These are phyloP conservation scores for Enteromius viviparus DNA, from an alignment of 2,797 vertebrate genomes.

Conservation along the genomic window DNA sequence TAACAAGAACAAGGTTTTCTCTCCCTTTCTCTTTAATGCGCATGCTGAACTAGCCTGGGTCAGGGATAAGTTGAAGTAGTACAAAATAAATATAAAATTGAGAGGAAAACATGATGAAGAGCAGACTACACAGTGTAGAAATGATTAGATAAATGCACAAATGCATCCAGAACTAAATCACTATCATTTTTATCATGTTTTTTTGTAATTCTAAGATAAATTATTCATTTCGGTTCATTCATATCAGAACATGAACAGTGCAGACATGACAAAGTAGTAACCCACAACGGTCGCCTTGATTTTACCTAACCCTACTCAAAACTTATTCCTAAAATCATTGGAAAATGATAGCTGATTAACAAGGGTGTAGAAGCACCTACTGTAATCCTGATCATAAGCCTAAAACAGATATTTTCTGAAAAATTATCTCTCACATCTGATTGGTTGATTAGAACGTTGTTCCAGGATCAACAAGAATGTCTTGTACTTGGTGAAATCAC, in stretches of 20 bases:
- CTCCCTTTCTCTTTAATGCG: background rate
- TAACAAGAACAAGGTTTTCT: background rate
- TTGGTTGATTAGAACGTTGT: no score
- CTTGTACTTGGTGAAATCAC: no score
- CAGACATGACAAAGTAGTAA: background rate
- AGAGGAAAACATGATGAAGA: background rate
- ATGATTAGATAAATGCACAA: slow-evolving; percentile 12
- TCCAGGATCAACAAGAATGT: background rate
- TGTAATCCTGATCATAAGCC: no score
- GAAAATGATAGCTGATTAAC: no score
- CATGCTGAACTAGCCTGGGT: background rate
- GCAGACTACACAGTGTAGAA: background rate
- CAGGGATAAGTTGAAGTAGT: background rate
- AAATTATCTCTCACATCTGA: no score
- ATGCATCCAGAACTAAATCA: background rate
- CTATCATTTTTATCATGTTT: background rate
- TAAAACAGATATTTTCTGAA: no score
- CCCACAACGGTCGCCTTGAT: no score
- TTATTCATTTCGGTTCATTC: background rate
- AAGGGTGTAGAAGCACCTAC: no score
- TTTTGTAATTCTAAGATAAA: background rate
- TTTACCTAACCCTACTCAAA: no score
- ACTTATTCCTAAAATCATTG: no score
- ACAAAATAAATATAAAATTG: background rate
- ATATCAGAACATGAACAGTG: slow-evolving; percentile 13